phyloP scores from a whole-genome alignment of 2,797 vertebrate genomes.

The Anguilla marmorata region DNA sequence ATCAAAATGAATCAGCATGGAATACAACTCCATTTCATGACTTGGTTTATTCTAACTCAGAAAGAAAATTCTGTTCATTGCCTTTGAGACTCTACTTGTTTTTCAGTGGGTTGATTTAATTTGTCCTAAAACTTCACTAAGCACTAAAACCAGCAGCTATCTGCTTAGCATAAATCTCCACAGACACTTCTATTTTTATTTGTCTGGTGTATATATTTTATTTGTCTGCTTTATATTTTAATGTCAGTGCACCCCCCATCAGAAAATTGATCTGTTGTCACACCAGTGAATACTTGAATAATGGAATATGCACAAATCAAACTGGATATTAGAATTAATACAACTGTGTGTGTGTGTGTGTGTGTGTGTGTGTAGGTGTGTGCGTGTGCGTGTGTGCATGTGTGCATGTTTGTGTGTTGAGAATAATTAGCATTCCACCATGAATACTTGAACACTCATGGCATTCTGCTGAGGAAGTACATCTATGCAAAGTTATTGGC shows the following conservation, averaged over 20 bases:
- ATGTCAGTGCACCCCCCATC: not conserved
- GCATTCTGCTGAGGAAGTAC: not conserved
- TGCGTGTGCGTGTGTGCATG: not conserved
- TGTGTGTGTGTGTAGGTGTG: not conserved
- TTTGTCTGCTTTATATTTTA: not conserved
- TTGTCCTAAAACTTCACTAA: not conserved
- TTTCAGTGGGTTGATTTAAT: not conserved
- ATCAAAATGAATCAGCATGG: not conserved
- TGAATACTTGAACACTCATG: not conserved
- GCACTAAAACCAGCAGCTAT: not conserved
- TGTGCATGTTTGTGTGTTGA: not conserved
- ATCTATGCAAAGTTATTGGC: constrained; percentile 8
- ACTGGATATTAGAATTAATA: not conserved
- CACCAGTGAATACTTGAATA: not conserved
- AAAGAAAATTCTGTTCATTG: not conserved
- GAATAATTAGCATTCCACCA: not conserved
- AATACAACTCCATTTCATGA: not conserved
- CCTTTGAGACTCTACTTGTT: not conserved
- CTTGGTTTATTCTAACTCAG: not conserved
- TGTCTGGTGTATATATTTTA: not conserved
- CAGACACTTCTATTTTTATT: not conserved
- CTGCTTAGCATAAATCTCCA: not conserved
- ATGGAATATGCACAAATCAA: not conserved
- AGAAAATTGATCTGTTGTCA: not conserved
- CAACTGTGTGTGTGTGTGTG: not conserved